phyloP scores from a whole-genome alignment of 1,140 invertebrate species.

The Orchesella cincta region DNA sequence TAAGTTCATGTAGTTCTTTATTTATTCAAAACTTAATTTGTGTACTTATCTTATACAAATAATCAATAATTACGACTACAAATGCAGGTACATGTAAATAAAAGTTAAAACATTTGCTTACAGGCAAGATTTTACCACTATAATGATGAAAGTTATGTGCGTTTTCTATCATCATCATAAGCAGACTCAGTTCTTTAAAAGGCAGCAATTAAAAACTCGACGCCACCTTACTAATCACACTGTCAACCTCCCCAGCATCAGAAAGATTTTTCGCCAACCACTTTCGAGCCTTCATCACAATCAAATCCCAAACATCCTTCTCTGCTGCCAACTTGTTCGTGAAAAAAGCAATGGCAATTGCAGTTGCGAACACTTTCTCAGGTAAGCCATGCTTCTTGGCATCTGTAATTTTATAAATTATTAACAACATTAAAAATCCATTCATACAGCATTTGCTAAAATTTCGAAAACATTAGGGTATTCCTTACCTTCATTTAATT shows the following conservation, averaged over 20 bases:
- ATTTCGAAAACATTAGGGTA: neutral
- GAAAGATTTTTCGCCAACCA: slow-evolving; percentile 38
- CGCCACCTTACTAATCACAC: neutral
- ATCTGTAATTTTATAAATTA: slow-evolving; percentile 31
- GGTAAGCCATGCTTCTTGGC: slow-evolving; percentile 29
- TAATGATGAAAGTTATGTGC: too few relatives aligned
- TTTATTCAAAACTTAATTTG: too few relatives aligned
- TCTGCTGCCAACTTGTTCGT: slow-evolving; percentile 30
- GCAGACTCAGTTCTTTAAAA: too few relatives aligned
- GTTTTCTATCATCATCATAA: too few relatives aligned
- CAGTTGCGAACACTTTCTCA: slow-evolving; percentile 38
- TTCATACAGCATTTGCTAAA: neutral
- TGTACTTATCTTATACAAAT: too few relatives aligned
- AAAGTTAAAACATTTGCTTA: too few relatives aligned
- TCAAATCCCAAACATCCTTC: slow-evolving; percentile 49
- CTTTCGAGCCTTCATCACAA: slow-evolving; percentile 44
- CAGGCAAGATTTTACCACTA: too few relatives aligned
- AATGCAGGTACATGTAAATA: too few relatives aligned
- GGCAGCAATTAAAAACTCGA: too few relatives aligned
- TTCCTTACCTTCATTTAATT: slow-evolving; percentile 37
- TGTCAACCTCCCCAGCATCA: neutral
- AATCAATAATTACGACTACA: too few relatives aligned
- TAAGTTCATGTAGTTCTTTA: too few relatives aligned
- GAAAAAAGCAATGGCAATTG: slow-evolving; percentile 35
- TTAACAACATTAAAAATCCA: neutral